Base-by-base conservation (phyloP, 2,888 invertebrate genomes). In the Palloptera scutellata region DNA sequence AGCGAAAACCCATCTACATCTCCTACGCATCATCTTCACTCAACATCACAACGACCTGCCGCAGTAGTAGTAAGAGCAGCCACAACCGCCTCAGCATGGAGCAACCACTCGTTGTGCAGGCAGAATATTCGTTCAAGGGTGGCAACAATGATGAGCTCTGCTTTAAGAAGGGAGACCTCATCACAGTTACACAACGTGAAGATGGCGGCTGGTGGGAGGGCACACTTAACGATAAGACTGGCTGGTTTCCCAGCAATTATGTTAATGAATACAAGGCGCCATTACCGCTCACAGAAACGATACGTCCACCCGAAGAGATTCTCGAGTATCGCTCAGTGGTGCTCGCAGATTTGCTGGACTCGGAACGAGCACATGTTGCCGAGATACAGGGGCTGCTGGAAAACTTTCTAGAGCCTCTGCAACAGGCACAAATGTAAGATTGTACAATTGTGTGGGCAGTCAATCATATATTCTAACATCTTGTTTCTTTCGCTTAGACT, bases 121-220 rank as follows among this genome's bases (percentile, higher is more conserved):
- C 97, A 70, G 89, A 97, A 77, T 97, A 93, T 86, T 91, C 94
- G 69, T 98, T 97, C 85, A 95, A 94, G 86, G 97, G 97, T 73
- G 93, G 92, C 83, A 98, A 98, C 84, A 98, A 98, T 87, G 98
- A 98, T 87, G 98, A 98, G 89, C 86, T 99, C 75, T 95, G 95
- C 83, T 97, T 99, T 85, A 92, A 92, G 78, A 98, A 97, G 86
- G 96, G 97, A 64, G 98, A 98, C 86, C 88, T 97, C 75, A 98
- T 99, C 76, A 96, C 96, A 48, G 93, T 99, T 67, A 97, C 98
- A 43, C 98, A 99, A 85, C 91, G 90, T 68, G 93, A 95, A 80
- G 97, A 98, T 80, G 98, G 97, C 64, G 98, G 98, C 54, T 98
- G 98, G 98, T 99, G 98, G 98, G 99, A 99, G 87, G 98, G 98